These are phyloP conservation scores for Boleophthalmus pectinirostris DNA, from an alignment of 2,113 vertebrate species.

Conservation along the genomic window DNA sequence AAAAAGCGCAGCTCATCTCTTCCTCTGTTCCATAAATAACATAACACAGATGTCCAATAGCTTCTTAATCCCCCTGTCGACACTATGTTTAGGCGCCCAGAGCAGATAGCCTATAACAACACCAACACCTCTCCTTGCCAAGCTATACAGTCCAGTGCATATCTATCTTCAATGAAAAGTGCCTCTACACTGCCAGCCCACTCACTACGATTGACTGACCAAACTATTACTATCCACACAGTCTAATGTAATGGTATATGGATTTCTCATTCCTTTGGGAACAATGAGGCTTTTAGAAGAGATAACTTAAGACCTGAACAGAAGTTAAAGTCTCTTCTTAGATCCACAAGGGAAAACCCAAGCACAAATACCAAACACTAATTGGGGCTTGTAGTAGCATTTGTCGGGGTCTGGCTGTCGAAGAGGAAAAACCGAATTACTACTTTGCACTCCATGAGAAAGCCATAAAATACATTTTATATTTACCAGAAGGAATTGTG, in stretches of 20 bases:
- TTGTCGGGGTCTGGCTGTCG: background rate
- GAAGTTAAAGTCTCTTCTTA: slow-evolving; percentile 5
- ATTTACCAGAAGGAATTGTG: too few relatives aligned
- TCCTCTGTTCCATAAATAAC: slow-evolving; percentile 34
- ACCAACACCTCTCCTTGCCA: slow-evolving; percentile 15
- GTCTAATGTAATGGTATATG: slow-evolving; percentile 10
- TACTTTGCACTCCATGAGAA: background rate
- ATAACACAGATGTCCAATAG: slow-evolving; percentile 14
- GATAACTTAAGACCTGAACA: slow-evolving; percentile 8
- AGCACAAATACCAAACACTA: background rate
- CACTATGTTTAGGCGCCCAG: slow-evolving; percentile 12
- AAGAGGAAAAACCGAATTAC: background rate
- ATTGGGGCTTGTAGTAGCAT: background rate
- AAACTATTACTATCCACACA: slow-evolving; percentile 11
- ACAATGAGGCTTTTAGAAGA: slow-evolving; percentile 8
- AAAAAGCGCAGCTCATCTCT: slow-evolving; percentile 29
- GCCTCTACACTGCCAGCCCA: slow-evolving; percentile 10
- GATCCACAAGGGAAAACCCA: background rate
- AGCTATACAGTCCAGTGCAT: background rate
- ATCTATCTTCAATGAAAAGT: slow-evolving; percentile 26
- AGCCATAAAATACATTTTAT: too few relatives aligned
- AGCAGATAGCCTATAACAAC: slow-evolving; percentile 14
- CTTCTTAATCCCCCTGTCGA: slow-evolving; percentile 17
- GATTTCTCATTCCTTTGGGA: slow-evolving; percentile 21
- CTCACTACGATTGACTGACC: slow-evolving; percentile 12